Evolutionary conservation across 2,113 vertebrate genomes (phyloP), one percentile per base, ranked within the genome.

Genomic region (Thamnophis sirtalis): DNA sequence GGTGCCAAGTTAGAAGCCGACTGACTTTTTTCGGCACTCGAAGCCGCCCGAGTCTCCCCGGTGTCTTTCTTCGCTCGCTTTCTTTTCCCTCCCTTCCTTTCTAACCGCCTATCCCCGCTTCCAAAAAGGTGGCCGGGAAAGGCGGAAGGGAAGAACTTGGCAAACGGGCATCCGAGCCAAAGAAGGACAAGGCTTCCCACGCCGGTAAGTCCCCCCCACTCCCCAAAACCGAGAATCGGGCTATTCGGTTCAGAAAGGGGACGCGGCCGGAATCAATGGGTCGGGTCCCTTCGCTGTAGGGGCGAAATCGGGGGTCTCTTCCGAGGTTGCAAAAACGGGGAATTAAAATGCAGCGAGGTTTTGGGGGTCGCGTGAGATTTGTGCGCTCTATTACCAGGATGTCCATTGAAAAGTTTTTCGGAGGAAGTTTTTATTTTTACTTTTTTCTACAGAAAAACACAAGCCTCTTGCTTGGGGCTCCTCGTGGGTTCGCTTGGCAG

Each of bases 151-250:
- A 5, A 58, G 54, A 5, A 21, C 54, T 13, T 89, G 38, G 95
- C 63, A 92, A 94, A 2, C 94, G 0, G 93, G 93, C 94, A n/a
- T 93, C 92, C 91, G 84, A 87, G 84, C 58, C 73, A 33, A 56
- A 88, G 73, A 86, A 38, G 68, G 68, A 33, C n/a, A 53, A 73
- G 89, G 91, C 92, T 93, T 86, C 88, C 43, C 92, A 33, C 91
- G 87, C 95, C 93, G 95, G 96, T 96, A 94, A 96, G 96, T 94
- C 8, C 90, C 85, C 86, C 55, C 54, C 19, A n/a, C n/a, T 43
- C 43, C 55, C 2, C 11, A 11, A 43, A 87, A 91, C n/a, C 93
- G 49, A 7, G 24, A 26, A 26, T 2, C 17, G 4, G n/a, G 4
- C 24, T 10, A 4, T 33, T 56, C 21, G 38, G 56, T 80, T 43